Percentiles rank a stretch among this genome's conserved stretches.
phyloP scores from a whole-genome alignment of 2,113 vertebrate genomes.

The Cyphomyrus plagiostoma region DNA sequence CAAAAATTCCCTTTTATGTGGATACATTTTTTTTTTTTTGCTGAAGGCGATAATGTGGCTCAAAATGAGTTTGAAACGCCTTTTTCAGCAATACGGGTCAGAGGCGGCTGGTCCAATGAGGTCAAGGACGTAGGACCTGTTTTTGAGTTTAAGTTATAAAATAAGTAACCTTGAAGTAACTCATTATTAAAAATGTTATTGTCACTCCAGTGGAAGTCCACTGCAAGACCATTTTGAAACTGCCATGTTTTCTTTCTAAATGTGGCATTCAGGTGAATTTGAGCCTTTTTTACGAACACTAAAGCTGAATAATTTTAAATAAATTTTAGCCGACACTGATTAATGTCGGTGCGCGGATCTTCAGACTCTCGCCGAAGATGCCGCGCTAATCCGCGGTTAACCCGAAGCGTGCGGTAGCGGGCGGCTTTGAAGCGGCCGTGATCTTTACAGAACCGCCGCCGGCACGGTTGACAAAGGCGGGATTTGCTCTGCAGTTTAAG shows the following conservation, averaged over 20 bases:
- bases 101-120: background rate
- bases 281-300: background rate
- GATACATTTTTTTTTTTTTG: background rate
- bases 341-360: background rate
- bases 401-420: background rate
- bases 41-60: background rate
- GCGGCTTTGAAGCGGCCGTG: background rate
- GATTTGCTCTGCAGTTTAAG: constrained; percentile 7
- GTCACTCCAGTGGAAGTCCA: background rate
- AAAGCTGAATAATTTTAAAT: background rate
- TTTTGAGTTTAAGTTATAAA: background rate
- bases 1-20: background rate
- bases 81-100: background rate
- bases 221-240: background rate
- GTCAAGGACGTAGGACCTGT: background rate
- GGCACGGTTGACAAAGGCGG: background rate
- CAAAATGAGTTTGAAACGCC: background rate
- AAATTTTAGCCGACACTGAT: background rate
- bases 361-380: background rate
- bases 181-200: background rate
- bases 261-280: background rate
- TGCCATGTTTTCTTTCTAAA: background rate
- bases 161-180: background rate
- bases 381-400: background rate
- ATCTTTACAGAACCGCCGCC: background rate